A percentile compares a stretch with the other conserved stretches of the same genome.
phyloP scores from a whole-genome alignment of 2,888 invertebrate genomes.

The Drosophila algonquin region DNA sequence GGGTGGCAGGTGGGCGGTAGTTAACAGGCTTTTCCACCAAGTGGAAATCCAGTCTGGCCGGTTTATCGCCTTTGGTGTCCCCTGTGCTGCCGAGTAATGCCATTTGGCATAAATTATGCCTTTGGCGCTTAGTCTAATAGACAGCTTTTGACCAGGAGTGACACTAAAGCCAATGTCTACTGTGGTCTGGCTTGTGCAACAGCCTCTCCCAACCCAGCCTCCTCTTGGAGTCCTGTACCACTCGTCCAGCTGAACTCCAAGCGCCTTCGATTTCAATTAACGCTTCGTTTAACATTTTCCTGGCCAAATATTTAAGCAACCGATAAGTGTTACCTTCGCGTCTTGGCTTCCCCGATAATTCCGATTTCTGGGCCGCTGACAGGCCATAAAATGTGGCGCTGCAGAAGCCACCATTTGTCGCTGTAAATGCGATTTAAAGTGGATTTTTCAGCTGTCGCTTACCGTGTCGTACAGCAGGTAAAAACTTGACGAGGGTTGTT shows the following conservation, averaged over 20 bases:
- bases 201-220: not conserved
- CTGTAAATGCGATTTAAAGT: slow-evolving; percentile 48
- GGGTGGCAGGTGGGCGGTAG: not conserved
- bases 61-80: slow-evolving; percentile 14
- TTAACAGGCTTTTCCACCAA: not conserved
- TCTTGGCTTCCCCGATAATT: slow-evolving; percentile 17
- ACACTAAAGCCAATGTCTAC: slow-evolving; percentile 35
- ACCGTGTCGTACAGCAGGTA: slow-evolving; percentile 28
- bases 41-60: slow-evolving; percentile 26
- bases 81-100: slow-evolving; percentile 34
- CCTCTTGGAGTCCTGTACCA: not conserved
- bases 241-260: slow-evolving; percentile 50
- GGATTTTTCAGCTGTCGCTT: slow-evolving; percentile 33
- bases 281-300: slow-evolving; percentile 16
- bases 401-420: slow-evolving; percentile 46
- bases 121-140: slow-evolving; percentile 44
- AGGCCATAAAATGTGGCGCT: slow-evolving; percentile 42
- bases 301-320: slow-evolving; percentile 20
- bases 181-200: slow-evolving; percentile 9
- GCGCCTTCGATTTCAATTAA: slow-evolving; percentile 65
- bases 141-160: slow-evolving; percentile 43
- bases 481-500: slow-evolving; percentile 8
- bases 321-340: slow-evolving; percentile 25
- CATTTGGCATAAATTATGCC: slow-evolving; percentile 48
- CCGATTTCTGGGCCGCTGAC: slow-evolving; percentile 25